These are phyloP conservation scores for Bombyx huttoni DNA, from an alignment of 2,888 invertebrate species.

Conservation along the genomic window DNA sequence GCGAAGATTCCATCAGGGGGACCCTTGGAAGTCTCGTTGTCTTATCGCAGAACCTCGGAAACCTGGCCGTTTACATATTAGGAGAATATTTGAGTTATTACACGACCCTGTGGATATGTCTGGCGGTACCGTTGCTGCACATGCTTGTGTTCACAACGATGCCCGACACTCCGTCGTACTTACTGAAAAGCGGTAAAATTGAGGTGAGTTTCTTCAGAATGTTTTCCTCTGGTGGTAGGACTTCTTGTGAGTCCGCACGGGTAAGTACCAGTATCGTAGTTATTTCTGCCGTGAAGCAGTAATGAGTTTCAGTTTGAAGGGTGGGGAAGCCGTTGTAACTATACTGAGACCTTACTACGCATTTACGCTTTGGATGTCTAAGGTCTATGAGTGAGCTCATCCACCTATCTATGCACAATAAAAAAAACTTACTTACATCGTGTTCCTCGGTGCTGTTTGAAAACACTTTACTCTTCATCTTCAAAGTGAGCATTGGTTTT, in stretches of 20 bases:
- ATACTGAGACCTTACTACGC: too few species aligned
- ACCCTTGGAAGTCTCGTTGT: constrained; percentile 53
- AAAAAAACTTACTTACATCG: too few species aligned
- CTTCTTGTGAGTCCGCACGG: background rate
- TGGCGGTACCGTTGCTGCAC: constrained; percentile 51
- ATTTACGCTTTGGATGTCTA: too few species aligned
- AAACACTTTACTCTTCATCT: too few species aligned
- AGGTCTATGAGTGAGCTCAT: too few species aligned
- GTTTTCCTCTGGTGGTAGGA: background rate
- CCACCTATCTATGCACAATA: too few species aligned
- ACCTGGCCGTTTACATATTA: constrained; percentile 46
- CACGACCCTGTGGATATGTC: constrained; percentile 48
- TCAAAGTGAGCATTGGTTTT: too few species aligned
- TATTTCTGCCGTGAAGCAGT: too few species aligned
- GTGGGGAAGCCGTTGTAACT: too few species aligned
- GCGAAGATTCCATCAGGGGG: constrained; percentile 54
- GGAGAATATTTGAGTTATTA: constrained; percentile 56
- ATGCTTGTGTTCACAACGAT: constrained; percentile 45
- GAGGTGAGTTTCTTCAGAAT: constrained; percentile 30
- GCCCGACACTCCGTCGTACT: constrained; percentile 61
- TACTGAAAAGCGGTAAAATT: constrained; percentile 51
- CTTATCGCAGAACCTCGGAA: constrained; percentile 54
- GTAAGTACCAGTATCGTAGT: too few species aligned
- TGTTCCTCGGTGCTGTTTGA: too few species aligned
- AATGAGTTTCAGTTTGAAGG: too few species aligned